Evolutionary conservation across 1,140 invertebrate species (phyloP).

Genomic region (Lucilia sericata): DNA sequence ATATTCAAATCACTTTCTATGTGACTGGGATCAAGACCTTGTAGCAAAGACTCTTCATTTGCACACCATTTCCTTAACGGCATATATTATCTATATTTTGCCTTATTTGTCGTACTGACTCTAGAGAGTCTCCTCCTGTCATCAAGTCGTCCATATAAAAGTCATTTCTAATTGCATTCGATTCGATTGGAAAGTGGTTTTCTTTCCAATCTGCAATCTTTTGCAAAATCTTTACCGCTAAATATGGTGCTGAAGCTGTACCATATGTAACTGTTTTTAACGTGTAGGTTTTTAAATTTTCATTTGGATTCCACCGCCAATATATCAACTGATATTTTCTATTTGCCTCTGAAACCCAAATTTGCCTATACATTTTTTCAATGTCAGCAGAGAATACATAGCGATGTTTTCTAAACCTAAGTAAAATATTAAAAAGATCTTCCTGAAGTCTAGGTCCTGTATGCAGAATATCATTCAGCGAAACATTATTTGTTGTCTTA

Average conservation of each 20-base stretch:
- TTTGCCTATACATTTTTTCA: slow-evolving; percentile 61
- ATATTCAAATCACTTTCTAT: slow-evolving; percentile 45
- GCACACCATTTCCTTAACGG: not conserved
- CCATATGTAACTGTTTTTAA: slow-evolving; percentile 50
- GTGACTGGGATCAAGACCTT: not conserved
- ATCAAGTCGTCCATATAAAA: slow-evolving; percentile 70
- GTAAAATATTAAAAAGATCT: slow-evolving; percentile 54
- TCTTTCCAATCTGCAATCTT: slow-evolving; percentile 54
- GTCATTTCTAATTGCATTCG: slow-evolving; percentile 58
- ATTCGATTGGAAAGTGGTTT: slow-evolving; percentile 51
- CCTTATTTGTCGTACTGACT: slow-evolving; percentile 50
- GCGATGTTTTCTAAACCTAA: slow-evolving; percentile 63
- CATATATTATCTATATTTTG: slow-evolving; percentile 20
- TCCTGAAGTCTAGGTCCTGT: too few species aligned
- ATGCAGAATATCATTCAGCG: too few species aligned
- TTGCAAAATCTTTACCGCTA: slow-evolving; percentile 55
- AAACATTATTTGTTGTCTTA: too few species aligned
- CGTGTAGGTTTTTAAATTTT: slow-evolving; percentile 51
- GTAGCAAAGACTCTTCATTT: not conserved
- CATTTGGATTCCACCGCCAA: slow-evolving; percentile 54
- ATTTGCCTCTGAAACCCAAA: slow-evolving; percentile 51
- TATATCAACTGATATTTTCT: slow-evolving; percentile 62
- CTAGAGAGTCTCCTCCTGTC: too few species aligned
- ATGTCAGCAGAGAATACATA: slow-evolving; percentile 52
- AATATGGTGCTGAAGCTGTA: slow-evolving; percentile 50